A percentile compares a stretch with the other conserved stretches of the same genome.
Evolutionary conservation across 2,888 invertebrate species (phyloP).

Genomic region (Drosophila barbarae): DNA sequence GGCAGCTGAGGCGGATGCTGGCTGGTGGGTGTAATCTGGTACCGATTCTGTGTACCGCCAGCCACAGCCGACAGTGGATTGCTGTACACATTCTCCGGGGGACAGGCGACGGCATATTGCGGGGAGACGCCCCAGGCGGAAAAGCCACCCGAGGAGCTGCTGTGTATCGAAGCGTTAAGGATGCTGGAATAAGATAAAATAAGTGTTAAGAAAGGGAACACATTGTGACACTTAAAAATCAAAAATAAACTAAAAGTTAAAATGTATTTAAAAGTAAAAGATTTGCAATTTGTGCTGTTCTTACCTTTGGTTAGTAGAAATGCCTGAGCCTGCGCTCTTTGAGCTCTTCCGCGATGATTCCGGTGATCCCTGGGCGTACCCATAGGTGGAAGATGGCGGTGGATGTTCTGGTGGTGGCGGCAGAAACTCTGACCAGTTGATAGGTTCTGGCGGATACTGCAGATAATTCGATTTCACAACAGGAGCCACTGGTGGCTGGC

Average conservation of each 20-base stretch:
- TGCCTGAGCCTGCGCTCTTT: slow-evolving; percentile 79
- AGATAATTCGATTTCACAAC: slow-evolving; percentile 75
- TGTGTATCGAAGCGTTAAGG: slow-evolving; percentile 79
- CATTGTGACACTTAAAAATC: no score
- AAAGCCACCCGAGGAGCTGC: slow-evolving; percentile 80
- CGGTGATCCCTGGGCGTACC: slow-evolving; percentile 79
- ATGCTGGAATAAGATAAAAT: slow-evolving; percentile 56
- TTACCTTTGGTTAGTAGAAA: slow-evolving; percentile 79
- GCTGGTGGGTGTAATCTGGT: slow-evolving; percentile 79
- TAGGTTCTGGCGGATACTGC: slow-evolving; percentile 80
- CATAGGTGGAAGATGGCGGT: slow-evolving; percentile 80
- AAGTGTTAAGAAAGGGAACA: neutral
- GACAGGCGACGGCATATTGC: slow-evolving; percentile 71
- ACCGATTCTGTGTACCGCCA: slow-evolving; percentile 77
- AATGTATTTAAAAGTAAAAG: neutral
- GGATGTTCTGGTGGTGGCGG: slow-evolving; percentile 84
- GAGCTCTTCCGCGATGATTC: slow-evolving; percentile 79
- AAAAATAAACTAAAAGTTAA: neutral
- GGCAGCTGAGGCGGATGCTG: slow-evolving; percentile 79
- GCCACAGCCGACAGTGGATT: slow-evolving; percentile 77
- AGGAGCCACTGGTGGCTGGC: slow-evolving; percentile 42
- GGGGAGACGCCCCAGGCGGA: slow-evolving; percentile 79
- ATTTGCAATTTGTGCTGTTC: slow-evolving; percentile 4
- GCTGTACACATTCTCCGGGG: slow-evolving; percentile 78
- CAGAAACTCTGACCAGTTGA: slow-evolving; percentile 83